Evolutionary conservation across 2,797 vertebrate genomes (phyloP), one percentile per base, ranked within the genome.

Genomic region (Meda fulgida): DNA sequence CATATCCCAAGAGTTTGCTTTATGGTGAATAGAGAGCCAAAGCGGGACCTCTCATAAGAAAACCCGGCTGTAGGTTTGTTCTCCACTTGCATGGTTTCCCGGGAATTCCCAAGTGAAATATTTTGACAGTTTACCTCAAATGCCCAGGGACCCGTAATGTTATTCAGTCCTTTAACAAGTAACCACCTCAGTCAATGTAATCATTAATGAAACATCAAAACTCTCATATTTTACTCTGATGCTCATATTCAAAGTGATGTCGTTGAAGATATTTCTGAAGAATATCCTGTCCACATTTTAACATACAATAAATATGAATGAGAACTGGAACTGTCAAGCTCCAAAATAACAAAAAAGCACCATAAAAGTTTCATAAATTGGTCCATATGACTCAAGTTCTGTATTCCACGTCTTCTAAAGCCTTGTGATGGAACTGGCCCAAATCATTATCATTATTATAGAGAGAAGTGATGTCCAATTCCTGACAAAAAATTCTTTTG

Each of bases 1-100:
- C 40, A 13, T n/a, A 43, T 82, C 85, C 83, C 87, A 82, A 43
- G 82, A 78, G 88, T 80, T 86, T 86, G 21, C 81, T 86, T 86
- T 77, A 84, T 84, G 87, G 82, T 80, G 79, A 86, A 78, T 46
- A 40, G 69, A 70, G 31, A 86, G 76, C 84, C 79, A 79, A 78
- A 79, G 67, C 34, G 46, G 40, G 82, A 46, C 70, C 40, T 51
- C 77, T 66, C 36, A 60, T 75, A 72, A 63, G 38, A 82, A 63
- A 46, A 80, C 66, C n/a, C 51, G 55, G 75, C 31, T 53, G 40
- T 76, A 55, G 36, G 55, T 75, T 85, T 71, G 55, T 51, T 77
- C 73, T 86, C 75, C n/a, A 9, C 66, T 85, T 71, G 23, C 29
- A 31, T 48, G 60, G 16, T 55, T 84, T 86, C 81, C 43, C 70